Evolutionary conservation across 2,797 vertebrate species (phyloP).

Genomic region (Urosaurus nigricauda): DNA sequence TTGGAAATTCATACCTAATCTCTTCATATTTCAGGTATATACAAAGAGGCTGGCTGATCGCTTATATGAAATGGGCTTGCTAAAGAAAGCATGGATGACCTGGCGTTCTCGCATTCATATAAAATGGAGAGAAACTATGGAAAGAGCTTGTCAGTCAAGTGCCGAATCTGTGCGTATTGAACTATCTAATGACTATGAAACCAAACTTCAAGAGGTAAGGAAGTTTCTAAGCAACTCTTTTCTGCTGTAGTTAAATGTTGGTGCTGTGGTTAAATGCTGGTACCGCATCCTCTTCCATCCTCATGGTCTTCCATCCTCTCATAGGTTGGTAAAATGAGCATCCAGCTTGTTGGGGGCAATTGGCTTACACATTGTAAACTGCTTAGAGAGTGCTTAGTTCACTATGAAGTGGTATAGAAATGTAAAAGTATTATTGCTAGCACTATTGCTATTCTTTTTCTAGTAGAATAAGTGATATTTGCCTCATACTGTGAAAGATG

Average conservation of each 20-base stretch:
- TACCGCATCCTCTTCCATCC: no score
- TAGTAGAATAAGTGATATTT: background rate
- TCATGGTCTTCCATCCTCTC: no score
- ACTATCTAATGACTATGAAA: constrained; percentile 89
- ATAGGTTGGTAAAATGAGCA: no score
- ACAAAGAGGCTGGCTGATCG: constrained; percentile 81
- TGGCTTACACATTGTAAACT: no score
- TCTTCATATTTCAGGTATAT: constrained; percentile 74
- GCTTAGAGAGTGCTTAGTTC: no score
- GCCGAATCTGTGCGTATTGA: constrained; percentile 91
- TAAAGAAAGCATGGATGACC: constrained; percentile 89
- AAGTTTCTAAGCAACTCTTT: background rate
- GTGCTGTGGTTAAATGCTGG: no score
- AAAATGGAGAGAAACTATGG: constrained; percentile 89
- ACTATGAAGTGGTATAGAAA: no score
- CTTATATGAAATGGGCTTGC: constrained; percentile 85
- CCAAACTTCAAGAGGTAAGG: constrained; percentile 87
- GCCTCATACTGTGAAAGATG: background rate
- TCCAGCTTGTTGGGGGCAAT: no score
- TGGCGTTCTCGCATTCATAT: constrained; percentile 86
- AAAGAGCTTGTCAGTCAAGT: constrained; percentile 87
- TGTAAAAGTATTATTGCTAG: no score
- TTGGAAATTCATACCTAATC: background rate
- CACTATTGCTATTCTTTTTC: fast-evolving
- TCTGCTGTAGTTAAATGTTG: no score